These are phyloP conservation scores for Esox lucius DNA, from an alignment of 2,797 vertebrate genomes.

Conservation along the genomic window DNA sequence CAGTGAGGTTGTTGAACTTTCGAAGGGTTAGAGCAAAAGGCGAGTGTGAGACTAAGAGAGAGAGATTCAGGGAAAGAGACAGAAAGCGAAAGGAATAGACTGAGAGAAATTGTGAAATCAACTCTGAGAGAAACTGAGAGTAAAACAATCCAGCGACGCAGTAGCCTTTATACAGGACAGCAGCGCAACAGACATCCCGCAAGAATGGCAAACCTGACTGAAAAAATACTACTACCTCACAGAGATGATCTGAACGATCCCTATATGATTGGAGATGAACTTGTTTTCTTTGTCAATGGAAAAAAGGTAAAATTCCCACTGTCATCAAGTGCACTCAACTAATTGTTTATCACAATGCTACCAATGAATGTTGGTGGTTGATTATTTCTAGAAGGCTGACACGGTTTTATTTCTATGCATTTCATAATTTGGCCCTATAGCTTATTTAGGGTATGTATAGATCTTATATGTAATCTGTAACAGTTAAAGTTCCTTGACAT, in stretches of 20 bases:
- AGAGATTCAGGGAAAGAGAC: neutral
- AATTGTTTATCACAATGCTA: neutral
- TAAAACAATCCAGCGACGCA: too few species aligned
- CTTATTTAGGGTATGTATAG: too few species aligned
- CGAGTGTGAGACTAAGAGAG: neutral
- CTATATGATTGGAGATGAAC: slow-evolving; percentile 27
- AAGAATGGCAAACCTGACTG: neutral
- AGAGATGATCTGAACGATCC: neutral
- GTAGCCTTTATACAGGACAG: neutral
- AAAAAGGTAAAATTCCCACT: slow-evolving; percentile 43
- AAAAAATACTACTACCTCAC: slow-evolving; percentile 19
- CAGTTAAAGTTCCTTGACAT: too few species aligned
- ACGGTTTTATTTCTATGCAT: neutral
- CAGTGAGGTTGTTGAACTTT: neutral
- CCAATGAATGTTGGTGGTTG: neutral
- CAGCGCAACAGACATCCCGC: neutral
- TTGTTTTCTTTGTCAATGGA: slow-evolving; percentile 56
- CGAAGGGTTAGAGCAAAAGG: neutral
- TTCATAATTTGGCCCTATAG: neutral
- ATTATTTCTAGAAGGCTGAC: neutral
- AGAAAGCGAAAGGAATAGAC: too few species aligned
- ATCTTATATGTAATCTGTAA: too few species aligned
- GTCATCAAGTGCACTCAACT: neutral
- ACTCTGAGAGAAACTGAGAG: neutral
- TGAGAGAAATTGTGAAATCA: too few species aligned